Evolutionary conservation across 2,797 vertebrate species (phyloP).

Genomic region (Thripadectes ignobilis): DNA sequence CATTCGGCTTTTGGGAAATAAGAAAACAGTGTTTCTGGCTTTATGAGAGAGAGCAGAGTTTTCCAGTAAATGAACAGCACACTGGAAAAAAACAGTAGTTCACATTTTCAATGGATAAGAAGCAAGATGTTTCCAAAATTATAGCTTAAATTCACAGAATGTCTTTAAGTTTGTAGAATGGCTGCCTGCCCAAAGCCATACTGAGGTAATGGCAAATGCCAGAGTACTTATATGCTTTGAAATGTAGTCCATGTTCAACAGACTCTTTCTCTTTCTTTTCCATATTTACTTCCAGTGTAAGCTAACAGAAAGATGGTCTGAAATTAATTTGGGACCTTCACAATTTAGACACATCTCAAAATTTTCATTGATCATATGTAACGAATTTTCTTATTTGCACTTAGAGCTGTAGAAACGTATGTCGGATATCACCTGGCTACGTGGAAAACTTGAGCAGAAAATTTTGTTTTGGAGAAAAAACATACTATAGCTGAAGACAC

Average conservation of each 20-base stretch:
- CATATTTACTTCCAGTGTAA: background rate
- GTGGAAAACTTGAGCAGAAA: background rate
- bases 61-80: conserved; percentile 48
- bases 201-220: background rate
- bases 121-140: conserved; percentile 47
- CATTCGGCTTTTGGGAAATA: conserved; percentile 53
- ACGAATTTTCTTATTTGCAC: background rate
- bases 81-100: conserved; percentile 60
- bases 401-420: background rate
- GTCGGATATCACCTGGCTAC: background rate
- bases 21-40: conserved; percentile 37
- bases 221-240: background rate
- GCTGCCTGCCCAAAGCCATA: conserved; percentile 16
- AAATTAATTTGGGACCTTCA: background rate
- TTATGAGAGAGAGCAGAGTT: background rate
- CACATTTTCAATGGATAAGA: conserved; percentile 38
- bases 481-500: background rate
- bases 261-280: background rate
- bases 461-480: background rate
- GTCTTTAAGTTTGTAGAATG: conserved; percentile 5
- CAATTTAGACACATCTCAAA: background rate
- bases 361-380: background rate
- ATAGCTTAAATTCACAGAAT: conserved; percentile 34
- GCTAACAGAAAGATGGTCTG: background rate
- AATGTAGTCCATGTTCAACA: background rate